Percentiles rank a stretch among this genome's conserved stretches.
phyloP scores from a whole-genome alignment of 2,797 vertebrate species.

The Halcyon badia region DNA sequence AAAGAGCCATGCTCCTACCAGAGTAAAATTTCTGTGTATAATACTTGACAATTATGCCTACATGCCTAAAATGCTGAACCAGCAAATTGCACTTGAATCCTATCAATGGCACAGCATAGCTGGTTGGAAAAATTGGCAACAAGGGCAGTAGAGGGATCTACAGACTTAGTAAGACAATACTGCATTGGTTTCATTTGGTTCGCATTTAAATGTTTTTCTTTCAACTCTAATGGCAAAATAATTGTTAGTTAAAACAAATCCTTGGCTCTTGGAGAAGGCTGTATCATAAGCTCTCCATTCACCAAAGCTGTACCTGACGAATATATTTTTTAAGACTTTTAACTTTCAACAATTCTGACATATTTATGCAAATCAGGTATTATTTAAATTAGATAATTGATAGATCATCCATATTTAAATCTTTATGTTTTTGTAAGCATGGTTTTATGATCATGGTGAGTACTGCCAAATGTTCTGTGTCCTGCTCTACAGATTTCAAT shows the following conservation, averaged over 20 bases:
- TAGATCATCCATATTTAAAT: not conserved
- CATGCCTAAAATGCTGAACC: not conserved
- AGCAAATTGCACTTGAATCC: not conserved
- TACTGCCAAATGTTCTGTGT: not conserved
- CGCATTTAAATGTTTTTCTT: conserved; percentile 49
- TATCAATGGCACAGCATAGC: not conserved
- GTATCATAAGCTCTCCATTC: not conserved
- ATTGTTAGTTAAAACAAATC: conserved; percentile 48
- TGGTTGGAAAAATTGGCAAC: conserved; percentile 13
- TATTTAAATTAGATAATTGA: not conserved
- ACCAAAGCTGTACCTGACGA: not conserved
- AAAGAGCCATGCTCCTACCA: not conserved
- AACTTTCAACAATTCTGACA: not conserved
- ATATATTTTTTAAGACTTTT: not conserved
- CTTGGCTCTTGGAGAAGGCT: conserved; percentile 1
- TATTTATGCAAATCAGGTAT: not conserved
- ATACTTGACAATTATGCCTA: not conserved
- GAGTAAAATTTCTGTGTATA: not conserved
- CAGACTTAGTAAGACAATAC: conserved; percentile 51
- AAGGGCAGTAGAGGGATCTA: conserved; percentile 25
- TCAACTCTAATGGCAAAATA: conserved; percentile 30
- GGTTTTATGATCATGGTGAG: not conserved
- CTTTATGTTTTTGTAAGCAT: not conserved
- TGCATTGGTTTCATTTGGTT: conserved; percentile 6
- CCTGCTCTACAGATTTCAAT: not conserved